phyloP scores from a whole-genome alignment of 2,113 vertebrate genomes.

The Fregetta grallaria region DNA sequence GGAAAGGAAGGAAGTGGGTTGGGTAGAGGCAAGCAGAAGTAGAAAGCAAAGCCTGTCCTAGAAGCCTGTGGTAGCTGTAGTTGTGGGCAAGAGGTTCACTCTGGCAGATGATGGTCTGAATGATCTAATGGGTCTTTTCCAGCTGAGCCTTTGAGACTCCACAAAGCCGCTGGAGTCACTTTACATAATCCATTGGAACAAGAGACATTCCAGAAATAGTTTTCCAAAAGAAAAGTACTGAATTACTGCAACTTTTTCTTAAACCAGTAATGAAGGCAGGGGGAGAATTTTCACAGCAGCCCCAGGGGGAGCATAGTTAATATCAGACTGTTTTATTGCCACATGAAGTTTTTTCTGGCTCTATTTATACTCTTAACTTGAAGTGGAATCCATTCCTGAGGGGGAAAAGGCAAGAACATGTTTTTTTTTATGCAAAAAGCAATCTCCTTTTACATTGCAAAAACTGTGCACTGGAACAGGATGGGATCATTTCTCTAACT shows the following conservation, averaged over 20 bases:
- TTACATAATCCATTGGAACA: not conserved
- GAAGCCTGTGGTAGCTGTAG: not conserved
- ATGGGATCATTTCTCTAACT: not conserved
- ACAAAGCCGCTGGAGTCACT: not conserved
- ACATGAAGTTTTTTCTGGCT: not conserved
- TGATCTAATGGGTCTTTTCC: not conserved
- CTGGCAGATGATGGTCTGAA: not conserved
- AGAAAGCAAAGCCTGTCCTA: not conserved
- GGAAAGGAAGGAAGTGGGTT: not conserved
- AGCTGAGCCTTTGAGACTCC: not conserved
- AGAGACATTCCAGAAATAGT: constrained; percentile 36
- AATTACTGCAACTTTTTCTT: not conserved
- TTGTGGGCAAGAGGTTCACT: not conserved
- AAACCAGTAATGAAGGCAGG: not conserved
- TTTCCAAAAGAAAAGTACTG: not conserved
- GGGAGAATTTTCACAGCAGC: not conserved
- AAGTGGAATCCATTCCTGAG: not conserved
- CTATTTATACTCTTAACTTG: not conserved
- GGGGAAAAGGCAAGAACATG: not conserved
- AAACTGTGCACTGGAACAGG: not conserved
- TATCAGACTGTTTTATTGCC: not conserved
- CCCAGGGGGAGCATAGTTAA: not conserved
- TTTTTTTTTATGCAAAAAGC: not conserved
- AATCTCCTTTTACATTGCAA: not conserved
- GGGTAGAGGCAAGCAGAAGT: not conserved